phyloP scores from a whole-genome alignment of 2,797 vertebrate genomes.

The Cephalopachus bancanus region DNA sequence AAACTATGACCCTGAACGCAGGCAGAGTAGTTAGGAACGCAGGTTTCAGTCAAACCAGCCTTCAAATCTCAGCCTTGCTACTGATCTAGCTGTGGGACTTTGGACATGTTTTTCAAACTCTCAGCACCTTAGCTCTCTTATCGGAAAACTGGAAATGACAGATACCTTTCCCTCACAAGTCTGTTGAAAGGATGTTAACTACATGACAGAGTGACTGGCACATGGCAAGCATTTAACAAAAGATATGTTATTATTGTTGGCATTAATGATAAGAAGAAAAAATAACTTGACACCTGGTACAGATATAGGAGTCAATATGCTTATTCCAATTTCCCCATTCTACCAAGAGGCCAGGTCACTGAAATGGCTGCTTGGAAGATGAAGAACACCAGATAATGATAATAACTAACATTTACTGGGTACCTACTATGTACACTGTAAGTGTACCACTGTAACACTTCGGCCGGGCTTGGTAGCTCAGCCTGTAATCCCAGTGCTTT shows the following conservation, averaged over 20 bases:
- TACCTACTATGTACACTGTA: not conserved
- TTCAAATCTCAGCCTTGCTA: not conserved
- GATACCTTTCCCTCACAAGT: not conserved
- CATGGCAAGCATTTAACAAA: constrained; percentile 11
- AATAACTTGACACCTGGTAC: not conserved
- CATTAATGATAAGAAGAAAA: constrained; percentile 4
- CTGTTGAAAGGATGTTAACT: not conserved
- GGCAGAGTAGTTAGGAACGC: not conserved
- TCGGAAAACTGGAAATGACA: constrained; percentile 46
- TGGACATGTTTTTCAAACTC: constrained; percentile 28
- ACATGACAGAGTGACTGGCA: constrained; percentile 10
- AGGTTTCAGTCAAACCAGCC: not conserved
- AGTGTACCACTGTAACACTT: not conserved
- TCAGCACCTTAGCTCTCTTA: constrained; percentile 29
- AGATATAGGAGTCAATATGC: not conserved
- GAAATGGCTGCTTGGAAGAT: not conserved
- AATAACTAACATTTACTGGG: not conserved
- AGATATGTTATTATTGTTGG: not conserved
- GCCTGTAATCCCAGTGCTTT: too few relatives aligned
- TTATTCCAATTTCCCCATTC: constrained; percentile 33
- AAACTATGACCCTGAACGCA: not conserved
- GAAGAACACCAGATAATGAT: not conserved
- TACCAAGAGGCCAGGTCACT: constrained; percentile 31
- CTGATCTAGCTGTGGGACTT: not conserved
- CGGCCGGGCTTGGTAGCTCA: not conserved